Percentiles rank a stretch among this genome's conserved stretches.
phyloP scores from a whole-genome alignment of 2,888 invertebrate genomes.

The Periphyllus acericola region DNA sequence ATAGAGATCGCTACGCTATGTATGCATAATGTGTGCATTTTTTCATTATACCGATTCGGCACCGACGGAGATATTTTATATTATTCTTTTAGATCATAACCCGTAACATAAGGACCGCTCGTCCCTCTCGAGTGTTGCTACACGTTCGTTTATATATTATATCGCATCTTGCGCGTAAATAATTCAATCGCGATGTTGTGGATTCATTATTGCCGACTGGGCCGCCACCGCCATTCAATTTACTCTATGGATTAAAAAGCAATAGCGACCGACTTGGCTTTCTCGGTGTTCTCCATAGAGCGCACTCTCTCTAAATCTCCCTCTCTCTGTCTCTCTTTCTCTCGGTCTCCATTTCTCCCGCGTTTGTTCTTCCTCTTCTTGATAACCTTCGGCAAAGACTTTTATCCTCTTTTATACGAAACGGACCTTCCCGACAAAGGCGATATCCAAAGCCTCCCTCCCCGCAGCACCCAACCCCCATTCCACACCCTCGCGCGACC shows the following conservation, averaged over 20 bases:
- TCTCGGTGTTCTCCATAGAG: background rate
- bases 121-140: background rate
- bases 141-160: background rate
- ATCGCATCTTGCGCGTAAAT: background rate
- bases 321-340: background rate
- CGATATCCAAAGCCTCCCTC: conserved; percentile 52
- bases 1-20: too few species aligned
- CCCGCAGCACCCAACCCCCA: background rate
- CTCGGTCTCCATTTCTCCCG: background rate
- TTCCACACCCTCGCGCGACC: background rate
- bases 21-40: background rate
- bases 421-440: conserved; percentile 58
- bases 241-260: conserved; percentile 59
- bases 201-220: conserved; percentile 39
- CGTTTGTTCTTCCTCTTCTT: background rate
- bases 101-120: background rate
- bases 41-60: background rate
- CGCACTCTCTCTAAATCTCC: background rate
- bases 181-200: conserved; percentile 29
- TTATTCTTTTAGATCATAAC: background rate
- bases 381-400: conserved; percentile 59
- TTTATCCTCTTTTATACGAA: conserved; percentile 60
- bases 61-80: background rate
- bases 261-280: conserved; percentile 51
- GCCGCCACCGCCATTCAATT: conserved; percentile 38